Conservation (phyloP, 1,140 invertebrate genomes). For the Drosophila kepulauana region DNA sequence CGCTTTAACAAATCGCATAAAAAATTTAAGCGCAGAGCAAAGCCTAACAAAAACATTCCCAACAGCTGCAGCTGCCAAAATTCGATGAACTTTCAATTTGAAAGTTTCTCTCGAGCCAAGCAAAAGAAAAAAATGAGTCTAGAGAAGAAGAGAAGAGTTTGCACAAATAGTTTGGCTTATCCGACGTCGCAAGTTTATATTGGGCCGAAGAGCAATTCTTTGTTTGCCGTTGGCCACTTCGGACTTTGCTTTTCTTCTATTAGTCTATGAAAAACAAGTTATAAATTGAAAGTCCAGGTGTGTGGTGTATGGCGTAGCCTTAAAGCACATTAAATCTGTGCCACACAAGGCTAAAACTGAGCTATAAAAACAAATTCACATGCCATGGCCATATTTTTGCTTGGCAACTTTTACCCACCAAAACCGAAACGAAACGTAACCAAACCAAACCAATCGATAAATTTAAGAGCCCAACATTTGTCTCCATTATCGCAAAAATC, state of each 20-base stretch:
- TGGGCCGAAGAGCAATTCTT: slow-evolving; percentile 50
- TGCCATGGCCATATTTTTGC: slow-evolving; percentile 58
- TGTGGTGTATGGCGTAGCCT: slow-evolving; percentile 16
- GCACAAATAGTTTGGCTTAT: slow-evolving; percentile 66
- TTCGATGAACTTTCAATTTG: slow-evolving; percentile 70
- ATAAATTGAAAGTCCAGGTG: slow-evolving; percentile 75
- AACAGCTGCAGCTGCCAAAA: slow-evolving; percentile 49
- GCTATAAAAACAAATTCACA: slow-evolving; percentile 70
- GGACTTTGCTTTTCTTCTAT: slow-evolving; percentile 57
- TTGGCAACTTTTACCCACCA: slow-evolving; percentile 50
- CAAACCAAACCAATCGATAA: slow-evolving; percentile 69
- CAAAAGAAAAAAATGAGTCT: background rate
- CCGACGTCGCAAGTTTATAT: slow-evolving; percentile 48
- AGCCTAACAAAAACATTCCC: slow-evolving; percentile 28
- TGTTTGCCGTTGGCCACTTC: slow-evolving; percentile 35
- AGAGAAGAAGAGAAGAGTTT: background rate
- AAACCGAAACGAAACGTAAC: slow-evolving; percentile 30
- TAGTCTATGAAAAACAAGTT: slow-evolving; percentile 64
- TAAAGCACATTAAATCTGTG: slow-evolving; percentile 42
- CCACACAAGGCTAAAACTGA: background rate
- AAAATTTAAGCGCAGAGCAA: slow-evolving; percentile 2
- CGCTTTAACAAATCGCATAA: slow-evolving; percentile 26
- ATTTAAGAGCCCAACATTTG: slow-evolving; percentile 82
- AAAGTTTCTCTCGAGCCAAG: slow-evolving; percentile 44
- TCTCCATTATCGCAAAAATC: slow-evolving; percentile 82